Conservation (phyloP, 2,113 vertebrate species). For the Leucopsar rothschildi region DNA sequence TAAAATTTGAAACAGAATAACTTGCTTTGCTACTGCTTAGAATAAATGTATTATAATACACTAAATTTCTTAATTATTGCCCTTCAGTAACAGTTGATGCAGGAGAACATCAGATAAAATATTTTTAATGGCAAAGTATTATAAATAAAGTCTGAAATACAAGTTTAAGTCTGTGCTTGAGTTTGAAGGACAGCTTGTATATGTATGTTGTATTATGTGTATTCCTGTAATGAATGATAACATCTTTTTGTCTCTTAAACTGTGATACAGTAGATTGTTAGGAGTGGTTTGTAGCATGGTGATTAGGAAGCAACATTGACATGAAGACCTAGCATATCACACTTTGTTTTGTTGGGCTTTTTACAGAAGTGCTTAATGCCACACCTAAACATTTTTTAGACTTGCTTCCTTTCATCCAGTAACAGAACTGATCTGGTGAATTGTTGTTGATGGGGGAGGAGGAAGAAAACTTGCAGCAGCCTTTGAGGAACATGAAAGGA, state of each 20-base stretch:
- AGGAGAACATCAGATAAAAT: neutral
- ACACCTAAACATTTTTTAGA: neutral
- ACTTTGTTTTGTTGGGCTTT: neutral
- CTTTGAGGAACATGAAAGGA: neutral
- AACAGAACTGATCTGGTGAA: neutral
- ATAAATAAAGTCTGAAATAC: neutral
- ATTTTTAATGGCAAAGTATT: neutral
- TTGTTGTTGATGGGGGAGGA: neutral
- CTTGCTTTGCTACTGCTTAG: neutral
- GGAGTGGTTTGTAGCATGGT: neutral
- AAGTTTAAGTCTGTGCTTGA: neutral
- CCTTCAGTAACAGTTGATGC: neutral
- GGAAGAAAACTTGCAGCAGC: neutral
- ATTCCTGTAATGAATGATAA: neutral
- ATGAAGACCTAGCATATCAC: neutral
- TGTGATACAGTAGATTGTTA: neutral
- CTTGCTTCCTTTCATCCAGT: neutral
- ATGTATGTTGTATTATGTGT: neutral
- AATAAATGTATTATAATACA: neutral
- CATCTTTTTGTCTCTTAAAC: neutral
- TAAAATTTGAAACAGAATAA: neutral
- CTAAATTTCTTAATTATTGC: neutral
- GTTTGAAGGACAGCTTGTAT: neutral
- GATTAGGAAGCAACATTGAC: neutral
- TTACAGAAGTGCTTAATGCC: neutral